These are phyloP conservation scores for Acrossocheilus wenchowensis DNA, from an alignment of 2,797 vertebrate species.

Conservation along the genomic window DNA sequence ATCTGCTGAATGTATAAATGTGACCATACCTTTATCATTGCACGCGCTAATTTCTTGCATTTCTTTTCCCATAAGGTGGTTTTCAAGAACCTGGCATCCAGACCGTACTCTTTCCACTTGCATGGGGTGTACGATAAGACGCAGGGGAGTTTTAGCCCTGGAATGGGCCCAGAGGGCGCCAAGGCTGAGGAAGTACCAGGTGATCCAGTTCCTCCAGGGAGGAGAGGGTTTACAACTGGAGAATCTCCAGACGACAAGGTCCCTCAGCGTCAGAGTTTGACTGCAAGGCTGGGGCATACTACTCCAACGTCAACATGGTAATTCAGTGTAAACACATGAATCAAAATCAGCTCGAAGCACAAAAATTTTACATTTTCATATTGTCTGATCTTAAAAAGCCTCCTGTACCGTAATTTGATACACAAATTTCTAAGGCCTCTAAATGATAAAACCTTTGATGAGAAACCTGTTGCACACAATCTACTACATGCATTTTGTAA, in stretches of 20 bases:
- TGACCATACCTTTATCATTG: background rate
- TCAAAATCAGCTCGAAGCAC: background rate
- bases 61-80: conserved; percentile 77
- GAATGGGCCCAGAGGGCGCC: background rate
- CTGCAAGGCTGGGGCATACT: conserved; percentile 95
- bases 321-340: background rate
- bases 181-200: conserved; percentile 48
- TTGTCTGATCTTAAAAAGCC: background rate
- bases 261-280: conserved; percentile 85
- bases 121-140: conserved; percentile 79
- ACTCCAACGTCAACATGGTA: conserved; percentile 90
- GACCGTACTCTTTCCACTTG: conserved; percentile 94
- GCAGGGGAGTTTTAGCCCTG: conserved; percentile 60
- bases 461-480: background rate
- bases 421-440: background rate
- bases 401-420: background rate
- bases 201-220: conserved; percentile 82
- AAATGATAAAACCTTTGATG: background rate
- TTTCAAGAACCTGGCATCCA: conserved; percentile 93
- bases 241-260: conserved; percentile 84
- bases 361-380: background rate
- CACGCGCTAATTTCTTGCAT: background rate
- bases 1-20: background rate
- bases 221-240: conserved; percentile 84
- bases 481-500: background rate